phyloP scores from a whole-genome alignment of 2,113 vertebrate genomes.

The Carassius carassius region DNA sequence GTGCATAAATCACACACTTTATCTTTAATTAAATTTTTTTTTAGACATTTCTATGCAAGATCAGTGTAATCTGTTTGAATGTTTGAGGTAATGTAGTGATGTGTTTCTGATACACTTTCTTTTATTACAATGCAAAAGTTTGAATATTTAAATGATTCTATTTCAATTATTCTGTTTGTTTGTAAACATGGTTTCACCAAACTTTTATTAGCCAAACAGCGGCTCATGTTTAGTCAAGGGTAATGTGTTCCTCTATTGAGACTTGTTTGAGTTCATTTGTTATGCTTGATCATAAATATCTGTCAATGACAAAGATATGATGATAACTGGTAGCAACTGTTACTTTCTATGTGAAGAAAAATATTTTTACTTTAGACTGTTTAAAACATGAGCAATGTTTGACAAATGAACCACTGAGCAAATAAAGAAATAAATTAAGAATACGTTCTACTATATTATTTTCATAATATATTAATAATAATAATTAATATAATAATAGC shows the following conservation, averaged over 20 bases:
- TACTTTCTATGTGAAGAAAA: constrained; percentile 5
- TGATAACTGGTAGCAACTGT: neutral
- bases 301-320: neutral
- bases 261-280: neutral
- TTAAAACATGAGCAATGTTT: constrained; percentile 43
- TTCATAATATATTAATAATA: no score
- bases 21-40: neutral
- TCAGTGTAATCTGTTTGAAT: neutral
- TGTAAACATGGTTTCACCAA: neutral
- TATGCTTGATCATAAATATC: neutral
- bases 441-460: neutral
- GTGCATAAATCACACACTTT: neutral
- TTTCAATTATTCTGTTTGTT: neutral
- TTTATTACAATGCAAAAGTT: neutral
- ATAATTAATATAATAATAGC: no score
- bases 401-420: constrained; percentile 19
- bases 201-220: constrained; percentile 3
- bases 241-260: no score
- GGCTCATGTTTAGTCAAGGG: neutral
- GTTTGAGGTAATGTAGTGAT: neutral
- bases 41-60: constrained; percentile 57
- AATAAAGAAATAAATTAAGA: constrained; percentile 22
- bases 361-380: constrained; percentile 41
- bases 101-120: neutral
- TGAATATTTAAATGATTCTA: neutral